A percentile compares a stretch with the other conserved stretches of the same genome.
Conservation (phyloP, 2,888 invertebrate species). For the Zelleria hepariella region DNA sequence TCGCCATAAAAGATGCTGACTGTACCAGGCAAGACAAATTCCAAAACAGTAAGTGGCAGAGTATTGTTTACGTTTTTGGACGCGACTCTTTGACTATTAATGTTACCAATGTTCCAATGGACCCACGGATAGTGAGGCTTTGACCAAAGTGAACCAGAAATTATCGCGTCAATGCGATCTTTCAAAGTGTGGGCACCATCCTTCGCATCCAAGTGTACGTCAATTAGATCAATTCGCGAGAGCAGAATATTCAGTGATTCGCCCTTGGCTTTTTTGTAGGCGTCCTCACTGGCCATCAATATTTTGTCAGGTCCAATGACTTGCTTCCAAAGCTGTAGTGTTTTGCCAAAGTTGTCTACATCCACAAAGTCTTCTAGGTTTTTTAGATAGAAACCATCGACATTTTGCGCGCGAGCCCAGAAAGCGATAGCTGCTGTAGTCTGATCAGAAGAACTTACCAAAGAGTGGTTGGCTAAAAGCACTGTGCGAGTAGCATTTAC, state of each 20-base stretch:
- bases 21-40: constrained; percentile 87
- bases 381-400: constrained; percentile 92
- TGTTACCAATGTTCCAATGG: constrained; percentile 83
- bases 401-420: constrained; percentile 75
- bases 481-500: constrained; percentile 28
- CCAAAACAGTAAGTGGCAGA: constrained; percentile 78
- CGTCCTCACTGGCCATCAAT: constrained; percentile 76
- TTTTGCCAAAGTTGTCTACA: constrained; percentile 70
- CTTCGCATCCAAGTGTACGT: constrained; percentile 74
- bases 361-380: constrained; percentile 78
- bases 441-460: constrained; percentile 34
- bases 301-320: constrained; percentile 74
- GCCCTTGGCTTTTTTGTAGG: constrained; percentile 56
- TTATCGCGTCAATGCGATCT: constrained; percentile 68
- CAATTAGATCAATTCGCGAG: constrained; percentile 78
- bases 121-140: constrained; percentile 81
- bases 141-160: constrained; percentile 72
- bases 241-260: constrained; percentile 74
- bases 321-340: constrained; percentile 78
- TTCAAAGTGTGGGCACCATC: constrained; percentile 73
- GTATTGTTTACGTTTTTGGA: constrained; percentile 74
- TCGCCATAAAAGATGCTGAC: constrained; percentile 93
- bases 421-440: constrained; percentile 48
- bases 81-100: constrained; percentile 74
- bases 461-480: constrained; percentile 60